Base-by-base conservation (phyloP, 2,797 vertebrate species). In the Gallinago nigripennis region DNA sequence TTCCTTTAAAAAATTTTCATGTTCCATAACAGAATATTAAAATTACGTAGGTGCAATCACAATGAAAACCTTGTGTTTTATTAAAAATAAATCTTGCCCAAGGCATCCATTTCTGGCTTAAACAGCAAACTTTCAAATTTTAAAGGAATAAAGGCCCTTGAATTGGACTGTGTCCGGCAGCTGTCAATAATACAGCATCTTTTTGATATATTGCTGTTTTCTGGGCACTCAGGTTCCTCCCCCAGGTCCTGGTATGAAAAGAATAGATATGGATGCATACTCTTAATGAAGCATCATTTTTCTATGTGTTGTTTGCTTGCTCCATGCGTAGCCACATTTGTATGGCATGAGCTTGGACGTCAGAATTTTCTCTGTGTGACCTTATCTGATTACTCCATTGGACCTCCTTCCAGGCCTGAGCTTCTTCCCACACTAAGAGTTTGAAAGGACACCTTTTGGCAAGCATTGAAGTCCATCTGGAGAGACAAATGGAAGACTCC, bases 31-130 rank as follows among this genome's bases (percentile, higher is more conserved):
- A 84, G 68, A 96, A 83, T 94, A 81, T 93, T 96, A 89, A 79
- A 95, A 92, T 15, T 43, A 66, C n/a, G 30, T 81, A 94, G 84
- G 48, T 10, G 1, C 25, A 83, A 91, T 92, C 56, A 94, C 86
- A 97, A 95, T 93, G 72, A 95, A 97, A 97, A 96, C 51, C 75
- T 93, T 94, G 88, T 95, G 71, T 88, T 96, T 96, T 96, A 84
- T 93, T 95, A 96, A 97, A 97, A 97, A 83, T 70, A 91, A 92
- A 45, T 76, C 60, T 94, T 80, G 53, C 81, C 96, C 70, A 88
- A 97, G 87, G 81, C 57, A 94, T 81, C 83, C 35, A 92, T 95
- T 97, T 97, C 95, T 28, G 13, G 73, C 85, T 76, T 93, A 86
- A 86, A 94, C 33, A 92, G 57, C 82, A 95, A 94, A 87, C 56